Conservation (phyloP, 2,113 vertebrate genomes). For the Perognathus longimembris region DNA sequence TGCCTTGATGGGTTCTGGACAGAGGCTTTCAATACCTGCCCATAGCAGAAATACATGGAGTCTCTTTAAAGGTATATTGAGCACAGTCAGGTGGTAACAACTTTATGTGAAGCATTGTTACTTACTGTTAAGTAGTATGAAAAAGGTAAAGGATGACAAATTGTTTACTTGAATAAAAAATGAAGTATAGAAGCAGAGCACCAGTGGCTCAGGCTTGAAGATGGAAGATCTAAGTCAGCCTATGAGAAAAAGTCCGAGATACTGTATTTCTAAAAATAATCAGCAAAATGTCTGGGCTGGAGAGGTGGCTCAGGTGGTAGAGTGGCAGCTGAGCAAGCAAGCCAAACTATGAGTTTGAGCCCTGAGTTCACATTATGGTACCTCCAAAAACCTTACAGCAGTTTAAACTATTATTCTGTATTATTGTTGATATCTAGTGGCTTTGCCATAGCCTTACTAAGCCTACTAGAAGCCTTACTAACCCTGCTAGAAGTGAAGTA, state of each 20-base stretch:
- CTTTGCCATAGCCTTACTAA: slow-evolving; percentile 62
- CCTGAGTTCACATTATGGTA: too few relatives aligned
- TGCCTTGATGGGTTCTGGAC: background rate
- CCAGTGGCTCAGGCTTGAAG: too few relatives aligned
- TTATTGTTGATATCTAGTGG: slow-evolving; percentile 66
- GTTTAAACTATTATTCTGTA: slow-evolving; percentile 41
- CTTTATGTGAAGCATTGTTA: background rate
- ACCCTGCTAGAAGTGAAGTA: background rate
- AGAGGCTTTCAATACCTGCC: background rate
- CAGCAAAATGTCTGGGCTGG: too few relatives aligned
- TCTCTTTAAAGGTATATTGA: slow-evolving; percentile 19
- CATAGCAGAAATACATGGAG: background rate
- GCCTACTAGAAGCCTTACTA: slow-evolving; percentile 51
- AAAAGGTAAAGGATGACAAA: slow-evolving; percentile 32
- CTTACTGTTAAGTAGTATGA: background rate
- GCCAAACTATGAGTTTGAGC: too few relatives aligned
- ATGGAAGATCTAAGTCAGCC: too few relatives aligned
- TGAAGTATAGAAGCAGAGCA: too few relatives aligned
- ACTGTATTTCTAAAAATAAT: too few relatives aligned
- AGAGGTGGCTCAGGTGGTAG: too few relatives aligned
- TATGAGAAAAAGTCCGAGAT: too few relatives aligned
- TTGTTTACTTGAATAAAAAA: background rate
- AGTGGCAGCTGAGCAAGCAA: too few relatives aligned
- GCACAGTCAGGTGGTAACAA: background rate
- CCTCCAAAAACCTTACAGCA: background rate